Conservation (phyloP, 2,888 invertebrate genomes). For the Parnassius orleans region DNA sequence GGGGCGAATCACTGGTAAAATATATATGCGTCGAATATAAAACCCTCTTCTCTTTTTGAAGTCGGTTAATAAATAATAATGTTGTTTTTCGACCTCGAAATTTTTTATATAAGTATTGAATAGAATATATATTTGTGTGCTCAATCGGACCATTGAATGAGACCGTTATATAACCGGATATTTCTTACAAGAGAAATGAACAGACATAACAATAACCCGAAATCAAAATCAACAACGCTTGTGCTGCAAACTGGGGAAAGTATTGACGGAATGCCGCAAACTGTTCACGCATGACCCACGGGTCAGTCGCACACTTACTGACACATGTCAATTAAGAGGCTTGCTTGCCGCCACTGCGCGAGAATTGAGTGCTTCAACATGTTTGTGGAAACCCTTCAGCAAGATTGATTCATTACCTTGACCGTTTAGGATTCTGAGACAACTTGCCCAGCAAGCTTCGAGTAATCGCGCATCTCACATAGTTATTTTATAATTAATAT, state of each 20-base stretch:
- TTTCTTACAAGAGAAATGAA: constrained; percentile 19
- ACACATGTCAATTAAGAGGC: constrained; percentile 79
- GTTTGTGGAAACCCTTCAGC: constrained; percentile 71
- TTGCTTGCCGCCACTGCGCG: constrained; percentile 62
- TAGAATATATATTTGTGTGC: not conserved
- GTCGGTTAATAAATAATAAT: no score
- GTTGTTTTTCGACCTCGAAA: no score
- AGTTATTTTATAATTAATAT: not conserved
- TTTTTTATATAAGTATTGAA: not conserved
- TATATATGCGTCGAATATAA: no score
- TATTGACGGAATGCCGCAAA: constrained; percentile 66
- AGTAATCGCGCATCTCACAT: not conserved
- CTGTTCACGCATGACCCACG: constrained; percentile 72
- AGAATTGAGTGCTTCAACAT: constrained; percentile 76
- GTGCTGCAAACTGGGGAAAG: constrained; percentile 55
- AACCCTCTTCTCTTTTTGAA: no score
- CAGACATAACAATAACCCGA: constrained; percentile 20
- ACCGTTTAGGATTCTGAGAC: constrained; percentile 8
- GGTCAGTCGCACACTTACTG: constrained; percentile 76
- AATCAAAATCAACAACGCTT: constrained; percentile 26
- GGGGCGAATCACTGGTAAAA: no score
- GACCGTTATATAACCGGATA: constrained; percentile 23
- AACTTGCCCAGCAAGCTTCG: constrained; percentile 3
- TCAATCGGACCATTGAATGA: not conserved
- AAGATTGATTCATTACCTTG: constrained; percentile 73